These are phyloP conservation scores for Motacilla alba DNA, from an alignment of 2,113 vertebrate species.

Conservation along the genomic window DNA sequence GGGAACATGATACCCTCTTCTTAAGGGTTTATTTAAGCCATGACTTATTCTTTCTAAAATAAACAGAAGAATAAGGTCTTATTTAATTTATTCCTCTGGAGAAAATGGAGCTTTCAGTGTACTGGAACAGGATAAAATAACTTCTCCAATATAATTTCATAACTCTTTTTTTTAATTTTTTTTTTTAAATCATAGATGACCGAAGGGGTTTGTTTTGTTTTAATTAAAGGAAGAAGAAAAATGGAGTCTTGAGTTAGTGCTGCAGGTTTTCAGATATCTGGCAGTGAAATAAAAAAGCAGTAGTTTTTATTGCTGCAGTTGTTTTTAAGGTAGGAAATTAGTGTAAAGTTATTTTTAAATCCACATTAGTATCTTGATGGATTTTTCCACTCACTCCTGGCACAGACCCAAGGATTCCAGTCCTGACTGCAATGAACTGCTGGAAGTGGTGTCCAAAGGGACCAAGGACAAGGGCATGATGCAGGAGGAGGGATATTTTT, in stretches of 20 bases:
- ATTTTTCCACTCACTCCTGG: slow-evolving; percentile 42
- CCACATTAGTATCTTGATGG: slow-evolving; percentile 43
- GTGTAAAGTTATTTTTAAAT: slow-evolving; percentile 68
- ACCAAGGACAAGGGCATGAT: background rate
- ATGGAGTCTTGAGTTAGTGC: background rate
- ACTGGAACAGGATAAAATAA: slow-evolving; percentile 1
- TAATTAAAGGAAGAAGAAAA: slow-evolving; percentile 47
- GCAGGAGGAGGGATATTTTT: background rate
- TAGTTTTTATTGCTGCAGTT: background rate
- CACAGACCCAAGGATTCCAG: background rate
- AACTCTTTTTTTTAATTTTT: background rate
- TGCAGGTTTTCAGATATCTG: slow-evolving; percentile 58
- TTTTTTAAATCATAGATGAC: slow-evolving; percentile 26
- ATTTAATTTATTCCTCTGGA: slow-evolving; percentile 13
- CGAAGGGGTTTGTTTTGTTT: background rate
- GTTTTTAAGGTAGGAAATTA: background rate
- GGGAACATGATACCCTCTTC: background rate
- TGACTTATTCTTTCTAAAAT: background rate
- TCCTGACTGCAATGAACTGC: background rate
- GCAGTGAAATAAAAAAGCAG: slow-evolving; percentile 30
- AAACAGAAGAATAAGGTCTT: slow-evolving; percentile 11
- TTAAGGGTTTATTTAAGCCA: background rate
- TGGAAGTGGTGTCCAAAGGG: background rate
- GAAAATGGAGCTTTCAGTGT: slow-evolving; percentile 45
- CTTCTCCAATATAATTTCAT: slow-evolving; percentile 22